Percentiles rank a stretch among this genome's conserved stretches.
Conservation (phyloP, 2,797 vertebrate genomes). For the Tiaroga cobitis region DNA sequence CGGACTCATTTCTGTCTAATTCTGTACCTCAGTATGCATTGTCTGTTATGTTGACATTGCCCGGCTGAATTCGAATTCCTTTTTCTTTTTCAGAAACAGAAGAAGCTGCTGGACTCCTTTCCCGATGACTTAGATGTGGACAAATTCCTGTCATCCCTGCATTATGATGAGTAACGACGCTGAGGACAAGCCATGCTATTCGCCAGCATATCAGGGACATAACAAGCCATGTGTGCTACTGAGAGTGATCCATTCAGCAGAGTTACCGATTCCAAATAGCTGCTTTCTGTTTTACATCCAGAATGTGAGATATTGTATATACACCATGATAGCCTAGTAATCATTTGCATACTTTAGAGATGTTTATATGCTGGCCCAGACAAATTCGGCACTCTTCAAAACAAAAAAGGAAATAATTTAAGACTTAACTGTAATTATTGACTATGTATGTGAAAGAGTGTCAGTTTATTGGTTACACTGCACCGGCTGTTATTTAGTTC, state of each 20-base stretch:
- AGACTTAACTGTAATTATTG: not conserved
- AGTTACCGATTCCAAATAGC: not conserved
- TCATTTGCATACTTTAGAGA: slow-evolving; percentile 2
- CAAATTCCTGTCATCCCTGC: slow-evolving; percentile 95
- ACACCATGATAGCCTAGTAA: slow-evolving; percentile 10
- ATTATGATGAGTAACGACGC: slow-evolving; percentile 91
- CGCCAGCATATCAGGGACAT: not conserved
- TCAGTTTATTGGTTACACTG: slow-evolving; percentile 1
- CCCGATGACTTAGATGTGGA: slow-evolving; percentile 97
- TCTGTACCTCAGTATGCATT: not conserved
- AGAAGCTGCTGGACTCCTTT: slow-evolving; percentile 90
- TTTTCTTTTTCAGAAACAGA: slow-evolving; percentile 78
- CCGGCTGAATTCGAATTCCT: not conserved
- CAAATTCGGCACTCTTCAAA: slow-evolving; percentile 21
- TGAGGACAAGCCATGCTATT: not conserved
- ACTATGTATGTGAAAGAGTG: slow-evolving; percentile 5
- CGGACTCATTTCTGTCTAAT: not conserved
- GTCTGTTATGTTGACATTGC: not conserved
- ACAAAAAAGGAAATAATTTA: slow-evolving; percentile 21
- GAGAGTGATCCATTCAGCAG: not conserved
- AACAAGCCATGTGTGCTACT: slow-evolving; percentile 33
- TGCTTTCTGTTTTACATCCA: slow-evolving; percentile 14
- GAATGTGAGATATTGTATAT: slow-evolving; percentile 30
- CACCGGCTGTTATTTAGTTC: not conserved
- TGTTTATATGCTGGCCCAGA: not conserved